A percentile compares a stretch with the other conserved stretches of the same genome.
Evolutionary conservation across 1,140 invertebrate species (phyloP).

Genomic region (Orchestia grillus): DNA sequence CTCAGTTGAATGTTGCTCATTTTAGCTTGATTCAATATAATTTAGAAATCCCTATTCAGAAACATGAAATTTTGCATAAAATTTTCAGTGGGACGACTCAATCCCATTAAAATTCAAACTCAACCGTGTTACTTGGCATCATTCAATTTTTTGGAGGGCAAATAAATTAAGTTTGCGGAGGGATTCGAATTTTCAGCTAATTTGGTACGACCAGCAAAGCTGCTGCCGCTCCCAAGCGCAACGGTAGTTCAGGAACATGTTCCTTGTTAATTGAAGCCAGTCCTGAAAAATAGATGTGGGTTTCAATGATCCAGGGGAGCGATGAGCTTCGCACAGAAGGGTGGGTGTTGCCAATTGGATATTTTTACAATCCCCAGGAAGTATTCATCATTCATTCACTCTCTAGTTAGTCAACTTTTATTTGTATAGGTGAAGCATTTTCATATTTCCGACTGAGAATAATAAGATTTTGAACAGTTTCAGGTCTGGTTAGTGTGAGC

Average conservation of each 20-base stretch:
- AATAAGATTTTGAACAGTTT: neutral
- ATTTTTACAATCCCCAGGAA: neutral
- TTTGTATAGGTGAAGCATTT: neutral
- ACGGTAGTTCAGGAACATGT: neutral
- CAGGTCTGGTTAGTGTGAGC: neutral
- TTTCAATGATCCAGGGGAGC: neutral
- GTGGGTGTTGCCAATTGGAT: neutral
- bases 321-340: neutral
- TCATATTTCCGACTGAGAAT: neutral
- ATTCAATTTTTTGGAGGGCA: neutral
- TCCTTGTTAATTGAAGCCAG: neutral
- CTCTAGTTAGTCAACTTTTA: neutral
- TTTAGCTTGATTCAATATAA: neutral
- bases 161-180: neutral
- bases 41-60: neutral
- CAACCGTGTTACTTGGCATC: neutral
- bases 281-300: constrained; percentile 15
- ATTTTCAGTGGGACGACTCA: neutral
- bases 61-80: neutral
- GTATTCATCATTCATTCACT: neutral
- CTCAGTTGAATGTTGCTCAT: neutral
- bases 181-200: neutral
- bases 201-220: neutral
- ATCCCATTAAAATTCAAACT: neutral
- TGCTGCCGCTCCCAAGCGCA: neutral